Conservation (phyloP, 1,140 invertebrate species). For the Drosophila rufa region DNA sequence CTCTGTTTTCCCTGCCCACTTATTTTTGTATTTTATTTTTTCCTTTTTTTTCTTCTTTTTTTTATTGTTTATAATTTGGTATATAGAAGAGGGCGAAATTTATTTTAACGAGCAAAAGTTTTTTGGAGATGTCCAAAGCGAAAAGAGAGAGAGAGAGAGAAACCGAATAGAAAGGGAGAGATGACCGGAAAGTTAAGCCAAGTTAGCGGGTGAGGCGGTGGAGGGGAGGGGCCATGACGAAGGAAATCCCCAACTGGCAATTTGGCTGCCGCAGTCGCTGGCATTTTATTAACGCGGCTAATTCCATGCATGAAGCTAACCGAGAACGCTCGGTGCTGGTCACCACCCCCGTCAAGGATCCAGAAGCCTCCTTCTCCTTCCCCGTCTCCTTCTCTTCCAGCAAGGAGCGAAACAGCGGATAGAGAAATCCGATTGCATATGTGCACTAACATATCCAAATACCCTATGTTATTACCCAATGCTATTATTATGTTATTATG, state of each 20-base stretch:
- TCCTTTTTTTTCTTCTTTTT: constrained; percentile 9
- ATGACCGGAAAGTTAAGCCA: constrained; percentile 30
- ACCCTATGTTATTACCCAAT: too few relatives aligned
- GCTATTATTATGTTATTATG: too few relatives aligned
- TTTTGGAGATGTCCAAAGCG: constrained; percentile 51
- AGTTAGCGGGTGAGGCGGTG: background rate
- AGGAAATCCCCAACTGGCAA: constrained; percentile 76
- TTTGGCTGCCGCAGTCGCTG: constrained; percentile 65
- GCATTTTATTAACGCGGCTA: constrained; percentile 75
- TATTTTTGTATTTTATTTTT: constrained; percentile 1
- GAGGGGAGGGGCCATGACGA: constrained; percentile 4
- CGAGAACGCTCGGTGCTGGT: background rate
- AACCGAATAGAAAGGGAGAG: background rate
- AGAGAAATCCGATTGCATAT: background rate
- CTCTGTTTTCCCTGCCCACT: background rate
- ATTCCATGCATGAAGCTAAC: constrained; percentile 55
- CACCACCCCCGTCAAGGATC: background rate
- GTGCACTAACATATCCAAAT: background rate
- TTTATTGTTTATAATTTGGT: constrained; percentile 24
- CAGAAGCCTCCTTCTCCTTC: too few relatives aligned
- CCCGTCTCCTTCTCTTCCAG: background rate
- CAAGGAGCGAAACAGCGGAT: background rate
- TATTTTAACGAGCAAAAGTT: constrained; percentile 79
- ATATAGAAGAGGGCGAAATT: constrained; percentile 61
- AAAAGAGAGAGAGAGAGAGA: background rate